Evolutionary conservation across 1,140 invertebrate species (phyloP), one percentile per base, ranked within the genome.

Genomic region (Micrasema minimum): DNA sequence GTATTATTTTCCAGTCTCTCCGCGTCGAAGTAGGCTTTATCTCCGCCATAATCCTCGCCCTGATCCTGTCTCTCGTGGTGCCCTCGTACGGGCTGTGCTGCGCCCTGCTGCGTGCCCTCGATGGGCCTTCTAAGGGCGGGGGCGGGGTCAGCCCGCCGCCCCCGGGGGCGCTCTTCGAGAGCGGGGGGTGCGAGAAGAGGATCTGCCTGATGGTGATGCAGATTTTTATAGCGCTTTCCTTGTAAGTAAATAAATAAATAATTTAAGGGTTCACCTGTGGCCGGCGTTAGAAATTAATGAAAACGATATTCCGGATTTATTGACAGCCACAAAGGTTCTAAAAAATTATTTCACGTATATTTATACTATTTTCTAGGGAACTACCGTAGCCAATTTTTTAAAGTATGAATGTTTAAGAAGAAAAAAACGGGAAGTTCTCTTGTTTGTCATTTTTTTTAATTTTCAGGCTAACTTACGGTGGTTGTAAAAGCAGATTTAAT

Each of bases 11-110:
- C n/a, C 53, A 75, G 74, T 75, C 74, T 2, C 69, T 75, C 7
- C 71, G 65, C 1, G 68, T 75, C 4, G 74, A 75, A 26, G 71
- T 71, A 26, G 74, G 74, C 22, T 75, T 75, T 57, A 75, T 75
- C 7, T 31, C 69, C 7, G 35, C 61, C 23, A 75, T 75, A 5
- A 67, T 73, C 26, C 31, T 75, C 12, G 59, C 43, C 1, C 4
- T 71, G 0, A 38, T 72, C 10, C 37, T 64, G 11, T 57, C 74
- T 20, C 41, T 75, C 1, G 55, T 71, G 6, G 69, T 73, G 1
- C 74, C 74, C 41, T 57, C 37, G 2, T 75, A 75, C 48, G 67
- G 71, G 11, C 26, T 73, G 12, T 72, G 71, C 50, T 41, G 41
- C 26, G 51, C 48, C 2, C 51, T 72, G 3, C 37, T 75, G 11